Percentiles rank a stretch among this genome's conserved stretches.
Conservation (phyloP, 2,113 vertebrate genomes). For the Dipodomys merriami region DNA sequence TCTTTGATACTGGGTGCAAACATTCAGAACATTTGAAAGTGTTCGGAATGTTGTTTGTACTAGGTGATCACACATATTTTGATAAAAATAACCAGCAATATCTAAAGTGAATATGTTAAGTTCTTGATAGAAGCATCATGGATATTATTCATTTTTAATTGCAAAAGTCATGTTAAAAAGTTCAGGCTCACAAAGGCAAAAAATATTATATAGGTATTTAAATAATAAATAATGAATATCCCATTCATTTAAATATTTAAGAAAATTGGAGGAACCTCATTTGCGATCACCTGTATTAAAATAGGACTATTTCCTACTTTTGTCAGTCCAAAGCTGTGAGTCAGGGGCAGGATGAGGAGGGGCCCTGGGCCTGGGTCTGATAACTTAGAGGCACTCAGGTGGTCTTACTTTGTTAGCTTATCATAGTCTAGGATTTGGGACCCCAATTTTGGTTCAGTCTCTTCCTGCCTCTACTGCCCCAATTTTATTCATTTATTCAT, state of each 20-base stretch:
- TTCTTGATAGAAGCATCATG: conserved; percentile 4
- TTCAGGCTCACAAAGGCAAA: neutral
- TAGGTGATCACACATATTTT: neutral
- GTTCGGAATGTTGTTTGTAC: neutral
- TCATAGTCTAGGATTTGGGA: neutral
- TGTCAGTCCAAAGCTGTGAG: neutral
- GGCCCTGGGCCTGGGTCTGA: too few species aligned
- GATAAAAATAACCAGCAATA: neutral
- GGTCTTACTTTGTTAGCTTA: neutral
- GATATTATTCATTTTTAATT: conserved; percentile 18
- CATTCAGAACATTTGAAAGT: neutral
- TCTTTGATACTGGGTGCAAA: neutral
- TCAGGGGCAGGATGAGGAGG: accelerated
- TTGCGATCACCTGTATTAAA: neutral
- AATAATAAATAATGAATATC: neutral
- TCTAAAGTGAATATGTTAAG: neutral
- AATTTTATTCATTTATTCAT: conserved; percentile 24
- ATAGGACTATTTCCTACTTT: neutral
- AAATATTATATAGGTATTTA: neutral
- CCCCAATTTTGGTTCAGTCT: neutral
- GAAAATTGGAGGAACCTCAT: neutral
- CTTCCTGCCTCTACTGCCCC: neutral
- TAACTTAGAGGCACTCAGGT: too few species aligned
- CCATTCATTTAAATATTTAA: neutral
- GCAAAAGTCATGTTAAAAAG: neutral